Evolutionary conservation across 1,140 invertebrate genomes (phyloP).

Genomic region (Pseudomyrmex sp.): DNA sequence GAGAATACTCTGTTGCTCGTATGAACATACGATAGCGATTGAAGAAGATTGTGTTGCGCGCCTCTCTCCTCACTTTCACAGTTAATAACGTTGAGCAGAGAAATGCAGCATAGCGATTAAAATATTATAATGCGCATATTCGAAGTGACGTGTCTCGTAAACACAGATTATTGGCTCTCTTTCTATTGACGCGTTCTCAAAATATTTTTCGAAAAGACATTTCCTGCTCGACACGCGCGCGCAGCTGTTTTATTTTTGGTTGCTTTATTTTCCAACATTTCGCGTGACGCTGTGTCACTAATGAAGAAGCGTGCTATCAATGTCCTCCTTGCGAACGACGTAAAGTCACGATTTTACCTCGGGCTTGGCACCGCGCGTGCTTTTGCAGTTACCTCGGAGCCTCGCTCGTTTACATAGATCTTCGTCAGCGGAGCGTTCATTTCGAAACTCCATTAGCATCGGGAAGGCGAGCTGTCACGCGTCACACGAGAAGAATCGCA

Average conservation of each 20-base stretch:
- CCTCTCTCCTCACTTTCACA: neutral
- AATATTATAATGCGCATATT: conserved; percentile 1
- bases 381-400: conserved; percentile 20
- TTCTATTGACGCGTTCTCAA: neutral
- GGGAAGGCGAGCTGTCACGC: conserved; percentile 42
- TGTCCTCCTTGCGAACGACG: conserved; percentile 7
- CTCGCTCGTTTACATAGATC: conserved; percentile 57
- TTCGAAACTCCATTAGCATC: conserved; percentile 69
- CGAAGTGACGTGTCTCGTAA: neutral
- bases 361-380: conserved; percentile 38
- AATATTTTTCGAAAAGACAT: neutral
- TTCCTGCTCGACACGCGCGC: no score
- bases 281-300: conserved; percentile 5
- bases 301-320: conserved; percentile 40
- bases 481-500: conserved; percentile 64
- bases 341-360: conserved; percentile 43
- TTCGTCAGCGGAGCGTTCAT: conserved; percentile 45
- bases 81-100: conserved; percentile 22
- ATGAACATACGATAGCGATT: neutral
- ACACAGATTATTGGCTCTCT: neutral
- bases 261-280: conserved; percentile 5
- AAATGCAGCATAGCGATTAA: conserved; percentile 15
- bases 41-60: conserved; percentile 1
- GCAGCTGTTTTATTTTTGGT: conserved; percentile 26
- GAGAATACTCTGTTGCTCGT: neutral